Base-by-base conservation (phyloP, 2,797 vertebrate genomes). In the Columba guinea region DNA sequence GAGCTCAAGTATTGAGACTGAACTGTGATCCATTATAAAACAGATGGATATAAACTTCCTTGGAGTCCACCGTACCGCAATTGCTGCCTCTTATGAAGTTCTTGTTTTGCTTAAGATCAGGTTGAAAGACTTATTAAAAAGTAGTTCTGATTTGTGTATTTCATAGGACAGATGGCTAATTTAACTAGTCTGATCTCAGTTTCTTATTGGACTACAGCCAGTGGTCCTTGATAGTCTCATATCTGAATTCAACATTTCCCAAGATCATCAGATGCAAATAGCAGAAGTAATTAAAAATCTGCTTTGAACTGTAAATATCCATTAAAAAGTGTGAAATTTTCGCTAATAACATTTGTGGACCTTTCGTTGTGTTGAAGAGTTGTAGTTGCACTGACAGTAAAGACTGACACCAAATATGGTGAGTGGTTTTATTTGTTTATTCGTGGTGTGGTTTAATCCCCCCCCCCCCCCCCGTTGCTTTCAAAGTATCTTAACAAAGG, bases 251-350 rank as follows among this genome's bases (percentile, higher is more conserved):
- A 87, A 67, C 51, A 22, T 87, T 77, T 82, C 67, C 88, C 67
- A 6, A 75, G 83, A 74, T 87, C 67, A 41, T 92, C 78, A 78
- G 58, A 75, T 93, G 82, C 53, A 53, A 91, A 78, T 44, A 77
- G 76, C 44, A 67, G 73, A 97, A 90, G 93, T 95, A 96, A 96
- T 94, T 95, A 94, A 94, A 95, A 96, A 69, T 77, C 79, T 68
- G 58, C 59, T 83, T 89, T 59, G 1, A 48, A 62, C 82, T 95
- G 87, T 95, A 96, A 97, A 97, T 95, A 94, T 58, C 80, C 81
- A 56, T 89, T 87, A 10, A 89, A 71, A 96, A 80, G 77, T 70
- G 81, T 93, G 88, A 84, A 75, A 23, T 71, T 75, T 63, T 86
- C 49, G 9, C 67, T 82, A 79, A 76, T 81, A 77, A 48, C 49